Evolutionary conservation across 2,797 vertebrate species (phyloP), one percentile per base, ranked within the genome.

Genomic region (Gila robusta): DNA sequence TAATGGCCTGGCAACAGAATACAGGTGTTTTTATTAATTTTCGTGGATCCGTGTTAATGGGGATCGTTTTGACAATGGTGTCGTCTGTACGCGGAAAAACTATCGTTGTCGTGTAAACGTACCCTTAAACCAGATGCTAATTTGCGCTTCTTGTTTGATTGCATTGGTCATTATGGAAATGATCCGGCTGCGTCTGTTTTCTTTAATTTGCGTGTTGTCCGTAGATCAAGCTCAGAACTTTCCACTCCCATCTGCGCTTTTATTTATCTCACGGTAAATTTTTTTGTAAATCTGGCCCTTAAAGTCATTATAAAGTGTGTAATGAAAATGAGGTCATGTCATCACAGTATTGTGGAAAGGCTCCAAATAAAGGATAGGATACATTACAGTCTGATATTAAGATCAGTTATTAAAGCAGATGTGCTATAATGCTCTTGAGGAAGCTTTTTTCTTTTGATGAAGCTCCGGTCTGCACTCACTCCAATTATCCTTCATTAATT

Each of bases 401-500:
- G 44, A 59, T 83, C 28, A 21, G 54, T 83, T n/a, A 76, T 83
- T 74, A 83, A 74, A 47, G 41, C 39, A 66, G 41, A 74, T n/a
- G 56, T 79, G 62, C 39, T 26, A 26, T 19, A 14, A 62, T 2
- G 11, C n/a, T 26, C 10, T 12, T 2, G 12, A 14, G 52, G 19
- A 74, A 37, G 19, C 66, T 49, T 62, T 47, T 14, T 47, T 64
- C 9, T 82, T 82, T 49, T 59, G 67, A 72, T 28, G 64, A 26
- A 64, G 71, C 70, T 77, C 23, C 32, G 19, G 82, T 77, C 74
- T 70, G 12, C 37, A 84, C n/a, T 70, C 37, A 56, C 37, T 47
- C 37, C 66, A 85, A 59, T 85, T 85, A 85, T 71, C 83, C 66
- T 59, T 79, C 83, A 79, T 79, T 71, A 71, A 79, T 79, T 79